A percentile compares a stretch with the other conserved stretches of the same genome.
phyloP scores from a whole-genome alignment of 2,888 invertebrate genomes.

The Glyphotaelius pellucidus region DNA sequence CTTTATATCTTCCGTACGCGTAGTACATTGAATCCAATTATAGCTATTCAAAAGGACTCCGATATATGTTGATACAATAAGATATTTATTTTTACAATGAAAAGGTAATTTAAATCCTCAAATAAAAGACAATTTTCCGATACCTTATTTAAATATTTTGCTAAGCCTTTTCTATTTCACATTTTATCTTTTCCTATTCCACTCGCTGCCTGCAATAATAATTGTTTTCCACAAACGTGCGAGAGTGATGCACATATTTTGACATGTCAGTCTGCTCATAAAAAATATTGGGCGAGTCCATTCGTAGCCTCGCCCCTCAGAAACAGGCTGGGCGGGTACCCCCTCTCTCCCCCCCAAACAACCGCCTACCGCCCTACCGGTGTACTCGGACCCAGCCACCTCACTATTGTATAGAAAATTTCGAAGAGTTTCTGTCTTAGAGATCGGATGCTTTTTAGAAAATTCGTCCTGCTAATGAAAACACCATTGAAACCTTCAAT shows the following conservation, averaged over 20 bases:
- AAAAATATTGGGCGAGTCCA: slow-evolving; percentile 39
- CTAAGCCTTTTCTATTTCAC: neutral
- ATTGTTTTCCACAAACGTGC: slow-evolving; percentile 26
- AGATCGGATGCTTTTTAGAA: neutral
- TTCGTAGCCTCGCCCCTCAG: slow-evolving; percentile 38
- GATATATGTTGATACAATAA: too few relatives aligned
- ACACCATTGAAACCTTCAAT: neutral
- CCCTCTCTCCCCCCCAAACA: neutral
- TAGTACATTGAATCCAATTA: too few relatives aligned
- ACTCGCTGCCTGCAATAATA: neutral
- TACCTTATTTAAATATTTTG: neutral
- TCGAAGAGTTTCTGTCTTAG: neutral
- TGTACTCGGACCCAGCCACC: neutral
- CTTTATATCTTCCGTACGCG: too few relatives aligned
- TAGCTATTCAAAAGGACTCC: too few relatives aligned
- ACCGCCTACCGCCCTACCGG: neutral
- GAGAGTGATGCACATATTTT: slow-evolving; percentile 32
- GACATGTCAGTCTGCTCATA: neutral
- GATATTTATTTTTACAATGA: neutral
- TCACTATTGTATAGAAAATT: neutral
- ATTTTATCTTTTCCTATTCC: neutral
- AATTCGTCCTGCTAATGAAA: neutral
- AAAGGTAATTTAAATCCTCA: neutral
- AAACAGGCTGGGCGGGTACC: slow-evolving; percentile 20
- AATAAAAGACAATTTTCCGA: neutral